Conservation (phyloP, 2,113 vertebrate genomes). For the Tupaia tana region DNA sequence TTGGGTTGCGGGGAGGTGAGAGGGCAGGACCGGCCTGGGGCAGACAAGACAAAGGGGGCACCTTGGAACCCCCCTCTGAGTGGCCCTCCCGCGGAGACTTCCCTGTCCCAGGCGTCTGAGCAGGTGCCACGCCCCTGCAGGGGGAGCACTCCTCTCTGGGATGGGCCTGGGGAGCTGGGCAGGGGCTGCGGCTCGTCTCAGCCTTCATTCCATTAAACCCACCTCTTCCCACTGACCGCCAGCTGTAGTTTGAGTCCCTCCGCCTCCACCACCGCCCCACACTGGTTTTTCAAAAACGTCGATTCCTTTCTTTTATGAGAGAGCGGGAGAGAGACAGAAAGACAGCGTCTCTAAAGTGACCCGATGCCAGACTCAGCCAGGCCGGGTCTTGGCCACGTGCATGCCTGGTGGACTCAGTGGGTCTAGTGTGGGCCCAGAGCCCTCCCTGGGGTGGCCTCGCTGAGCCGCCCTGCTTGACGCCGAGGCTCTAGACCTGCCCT, state of each 20-base stretch:
- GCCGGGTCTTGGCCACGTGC: too few relatives aligned
- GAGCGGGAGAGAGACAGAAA: too few relatives aligned
- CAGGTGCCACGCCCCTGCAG: neutral
- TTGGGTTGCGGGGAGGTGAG: neutral
- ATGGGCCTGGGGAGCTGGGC: neutral
- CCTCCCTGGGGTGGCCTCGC: too few relatives aligned
- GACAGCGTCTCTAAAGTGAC: too few relatives aligned
- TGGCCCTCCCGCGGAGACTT: neutral
- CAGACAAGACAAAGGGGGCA: neutral
- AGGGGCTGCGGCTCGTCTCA: conserved; percentile 44
- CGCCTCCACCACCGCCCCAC: neutral
- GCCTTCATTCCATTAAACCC: conserved; percentile 85
- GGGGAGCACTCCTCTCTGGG: neutral
- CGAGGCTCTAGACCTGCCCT: too few relatives aligned
- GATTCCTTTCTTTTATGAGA: too few relatives aligned
- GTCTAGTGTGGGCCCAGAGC: too few relatives aligned
- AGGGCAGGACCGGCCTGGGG: neutral
- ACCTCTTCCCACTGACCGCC: conserved; percentile 44
- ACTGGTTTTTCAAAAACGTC: too few relatives aligned
- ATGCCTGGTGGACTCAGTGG: too few relatives aligned
- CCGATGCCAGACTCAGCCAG: too few relatives aligned
- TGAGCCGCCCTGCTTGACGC: too few relatives aligned
- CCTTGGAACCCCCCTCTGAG: neutral
- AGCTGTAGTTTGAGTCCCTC: neutral
- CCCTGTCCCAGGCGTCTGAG: conserved; percentile 29